These are phyloP conservation scores for Atrichornis clamosus DNA, from an alignment of 2,113 vertebrate species.

Conservation along the genomic window DNA sequence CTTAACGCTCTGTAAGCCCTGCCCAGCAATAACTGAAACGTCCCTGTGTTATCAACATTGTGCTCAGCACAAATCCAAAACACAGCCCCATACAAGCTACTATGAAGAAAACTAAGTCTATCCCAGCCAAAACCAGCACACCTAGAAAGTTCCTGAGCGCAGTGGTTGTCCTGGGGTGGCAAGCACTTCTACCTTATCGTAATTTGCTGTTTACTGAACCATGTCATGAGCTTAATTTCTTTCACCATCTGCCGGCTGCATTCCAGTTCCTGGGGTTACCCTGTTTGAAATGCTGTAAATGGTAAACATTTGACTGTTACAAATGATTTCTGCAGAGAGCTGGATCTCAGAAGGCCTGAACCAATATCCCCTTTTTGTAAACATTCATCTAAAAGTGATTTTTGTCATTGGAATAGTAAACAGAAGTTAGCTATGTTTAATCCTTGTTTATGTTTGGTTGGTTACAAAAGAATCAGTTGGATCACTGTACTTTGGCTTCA, in stretches of 20 bases:
- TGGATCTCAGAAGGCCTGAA: slow-evolving; percentile 26
- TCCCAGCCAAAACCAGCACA: neutral
- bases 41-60: neutral
- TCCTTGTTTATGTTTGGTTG: slow-evolving; percentile 52
- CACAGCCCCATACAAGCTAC: neutral
- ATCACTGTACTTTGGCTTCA: neutral
- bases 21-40: neutral
- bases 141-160: neutral
- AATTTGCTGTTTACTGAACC: slow-evolving; percentile 55
- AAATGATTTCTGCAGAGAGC: slow-evolving; percentile 62
- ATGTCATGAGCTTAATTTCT: slow-evolving; percentile 70
- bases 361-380: slow-evolving; percentile 59
- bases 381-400: slow-evolving; percentile 29
- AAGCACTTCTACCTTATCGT: neutral
- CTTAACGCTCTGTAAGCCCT: neutral
- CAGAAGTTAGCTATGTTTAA: slow-evolving; percentile 56
- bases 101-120: neutral
- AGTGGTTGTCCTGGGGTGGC: neutral
- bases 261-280: slow-evolving; percentile 61
- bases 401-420: slow-evolving; percentile 49
- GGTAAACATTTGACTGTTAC: slow-evolving; percentile 72
- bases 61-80: neutral
- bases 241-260: slow-evolving; percentile 66
- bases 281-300: slow-evolving; percentile 67
- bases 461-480: slow-evolving; percentile 16